Evolutionary conservation across 1,140 invertebrate species (phyloP).

Genomic region (Caligus rogercresseyi): DNA sequence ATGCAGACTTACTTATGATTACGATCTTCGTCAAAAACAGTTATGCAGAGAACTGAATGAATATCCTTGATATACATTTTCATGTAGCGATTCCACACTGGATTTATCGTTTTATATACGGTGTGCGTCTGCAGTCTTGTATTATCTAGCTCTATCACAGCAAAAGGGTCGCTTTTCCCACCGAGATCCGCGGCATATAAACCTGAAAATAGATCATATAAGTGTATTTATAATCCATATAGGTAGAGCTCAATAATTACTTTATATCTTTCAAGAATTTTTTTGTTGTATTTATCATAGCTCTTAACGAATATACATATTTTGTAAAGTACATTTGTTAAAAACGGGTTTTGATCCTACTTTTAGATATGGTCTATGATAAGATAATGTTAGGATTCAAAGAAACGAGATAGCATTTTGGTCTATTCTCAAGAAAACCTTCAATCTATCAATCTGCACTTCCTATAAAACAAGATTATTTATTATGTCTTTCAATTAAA

Average conservation of each 20-base stretch:
- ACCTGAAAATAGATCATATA: conserved; percentile 41
- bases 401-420: too few relatives aligned
- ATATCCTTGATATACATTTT: conserved; percentile 86
- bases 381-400: too few relatives aligned
- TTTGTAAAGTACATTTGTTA: too few relatives aligned
- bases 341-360: too few relatives aligned
- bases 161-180: conserved; percentile 91
- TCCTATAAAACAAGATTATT: too few relatives aligned
- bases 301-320: too few relatives aligned
- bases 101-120: conserved; percentile 89
- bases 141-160: conserved; percentile 86
- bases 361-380: too few relatives aligned
- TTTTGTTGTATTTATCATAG: neutral
- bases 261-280: conserved; percentile 4
- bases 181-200: conserved; percentile 75
- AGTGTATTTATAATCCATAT: neutral
- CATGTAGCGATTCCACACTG: conserved; percentile 97
- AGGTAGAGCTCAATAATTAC: neutral
- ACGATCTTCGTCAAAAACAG: conserved; percentile 92
- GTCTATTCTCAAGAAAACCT: too few relatives aligned
- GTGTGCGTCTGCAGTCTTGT: conserved; percentile 89
- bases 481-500: too few relatives aligned
- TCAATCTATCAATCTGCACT: too few relatives aligned
- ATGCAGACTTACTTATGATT: conserved; percentile 88
- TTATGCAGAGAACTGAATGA: conserved; percentile 85